phyloP scores from a whole-genome alignment of 30 jellyfish, hydroid and myxozoan genomes.

The Morbakka virulenta region DNA sequence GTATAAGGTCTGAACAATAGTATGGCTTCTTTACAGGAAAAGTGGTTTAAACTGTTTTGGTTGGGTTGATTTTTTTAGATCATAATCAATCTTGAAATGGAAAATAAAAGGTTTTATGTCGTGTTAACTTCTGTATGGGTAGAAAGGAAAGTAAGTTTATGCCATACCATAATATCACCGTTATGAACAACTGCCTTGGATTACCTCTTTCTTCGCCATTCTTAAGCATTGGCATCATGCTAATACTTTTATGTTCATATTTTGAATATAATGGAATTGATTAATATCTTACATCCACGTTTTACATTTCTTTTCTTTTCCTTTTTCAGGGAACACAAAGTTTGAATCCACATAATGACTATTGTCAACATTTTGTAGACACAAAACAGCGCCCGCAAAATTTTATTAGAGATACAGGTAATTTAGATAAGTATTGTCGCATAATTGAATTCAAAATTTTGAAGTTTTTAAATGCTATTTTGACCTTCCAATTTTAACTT shows the following conservation, averaged over 20 bases:
- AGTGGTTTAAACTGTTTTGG: no score
- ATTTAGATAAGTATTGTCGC: neutral
- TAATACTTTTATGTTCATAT: neutral
- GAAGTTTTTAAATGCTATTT: neutral
- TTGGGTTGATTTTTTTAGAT: no score
- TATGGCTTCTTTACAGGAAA: no score
- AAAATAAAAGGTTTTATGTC: no score
- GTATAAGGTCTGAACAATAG: no score
- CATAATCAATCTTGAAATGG: no score
- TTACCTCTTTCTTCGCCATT: neutral
- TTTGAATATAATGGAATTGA: neutral
- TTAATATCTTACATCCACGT: neutral
- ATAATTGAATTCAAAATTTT: neutral
- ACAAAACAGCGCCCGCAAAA: conserved; percentile 92
- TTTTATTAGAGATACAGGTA: conserved; percentile 89
- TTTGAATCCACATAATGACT: conserved; percentile 90
- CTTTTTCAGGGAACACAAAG: conserved; percentile 75
- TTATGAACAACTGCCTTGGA: no score
- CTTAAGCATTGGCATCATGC: no score
- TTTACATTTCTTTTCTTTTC: neutral
- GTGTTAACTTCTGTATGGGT: no score
- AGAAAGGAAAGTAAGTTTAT: no score
- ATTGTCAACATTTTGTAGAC: conserved; percentile 90
- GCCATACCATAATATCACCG: no score
- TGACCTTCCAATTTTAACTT: neutral